Conservation (phyloP, 2,797 vertebrate genomes). For the Syncerus caffer region DNA sequence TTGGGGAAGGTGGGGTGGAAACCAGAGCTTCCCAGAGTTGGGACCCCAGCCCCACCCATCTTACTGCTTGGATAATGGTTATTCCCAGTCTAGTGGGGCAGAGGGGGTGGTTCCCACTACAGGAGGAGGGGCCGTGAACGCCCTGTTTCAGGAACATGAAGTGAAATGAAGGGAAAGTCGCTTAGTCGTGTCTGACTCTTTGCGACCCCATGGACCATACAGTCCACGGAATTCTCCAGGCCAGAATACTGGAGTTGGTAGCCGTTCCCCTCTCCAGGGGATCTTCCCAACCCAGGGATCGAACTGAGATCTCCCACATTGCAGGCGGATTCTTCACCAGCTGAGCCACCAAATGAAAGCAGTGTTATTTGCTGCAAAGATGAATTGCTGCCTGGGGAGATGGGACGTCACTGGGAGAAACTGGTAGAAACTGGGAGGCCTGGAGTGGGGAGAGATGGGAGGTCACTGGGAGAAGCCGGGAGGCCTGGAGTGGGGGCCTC, state of each 20-base stretch:
- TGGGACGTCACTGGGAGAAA: background rate
- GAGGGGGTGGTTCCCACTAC: background rate
- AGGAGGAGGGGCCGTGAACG: background rate
- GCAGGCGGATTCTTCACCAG: background rate
- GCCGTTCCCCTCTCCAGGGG: background rate
- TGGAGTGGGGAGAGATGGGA: background rate
- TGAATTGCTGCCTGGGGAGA: background rate
- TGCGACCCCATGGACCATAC: background rate
- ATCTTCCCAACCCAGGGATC: background rate
- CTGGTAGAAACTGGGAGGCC: background rate
- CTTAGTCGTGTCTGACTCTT: background rate
- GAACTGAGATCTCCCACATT: background rate
- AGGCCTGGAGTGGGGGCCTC: background rate
- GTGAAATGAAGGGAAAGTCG: background rate
- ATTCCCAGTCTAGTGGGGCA: background rate
- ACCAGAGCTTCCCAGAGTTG: fast-evolving
- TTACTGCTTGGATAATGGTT: background rate
- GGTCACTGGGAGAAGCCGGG: no score
- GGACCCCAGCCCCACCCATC: background rate
- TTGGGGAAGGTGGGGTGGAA: background rate
- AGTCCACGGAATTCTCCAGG: background rate
- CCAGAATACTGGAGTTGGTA: background rate
- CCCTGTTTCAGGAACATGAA: background rate
- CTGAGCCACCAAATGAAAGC: background rate
- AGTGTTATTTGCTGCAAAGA: background rate